These are phyloP conservation scores for Trachelipus rathkii DNA, from an alignment of 1,140 invertebrate genomes.

Conservation along the genomic window DNA sequence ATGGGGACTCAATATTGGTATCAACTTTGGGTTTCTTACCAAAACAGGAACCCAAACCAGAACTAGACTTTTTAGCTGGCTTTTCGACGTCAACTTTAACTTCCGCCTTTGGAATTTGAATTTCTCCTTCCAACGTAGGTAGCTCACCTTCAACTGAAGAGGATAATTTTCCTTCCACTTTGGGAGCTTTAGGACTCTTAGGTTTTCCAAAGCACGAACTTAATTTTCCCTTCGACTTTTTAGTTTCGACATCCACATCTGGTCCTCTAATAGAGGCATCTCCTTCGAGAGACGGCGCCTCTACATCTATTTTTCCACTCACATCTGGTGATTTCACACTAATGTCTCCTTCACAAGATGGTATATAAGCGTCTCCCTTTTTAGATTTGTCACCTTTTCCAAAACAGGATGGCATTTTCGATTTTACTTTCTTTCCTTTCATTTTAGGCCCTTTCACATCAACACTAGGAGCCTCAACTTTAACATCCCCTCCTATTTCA, in stretches of 20 bases:
- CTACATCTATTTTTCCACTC: neutral
- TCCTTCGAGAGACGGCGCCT: neutral
- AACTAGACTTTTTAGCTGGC: conserved; percentile 22
- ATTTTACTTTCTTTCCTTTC: conserved; percentile 9
- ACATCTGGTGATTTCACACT: conserved; percentile 21
- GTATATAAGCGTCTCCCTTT: neutral
- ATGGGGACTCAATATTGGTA: conserved; percentile 4
- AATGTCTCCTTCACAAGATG: conserved; percentile 2
- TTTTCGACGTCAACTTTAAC: conserved; percentile 24
- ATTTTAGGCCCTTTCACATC: neutral
- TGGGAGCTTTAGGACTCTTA: conserved; percentile 18
- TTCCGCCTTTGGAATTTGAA: conserved; percentile 3
- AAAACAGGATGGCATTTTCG: neutral
- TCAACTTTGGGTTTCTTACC: conserved; percentile 19
- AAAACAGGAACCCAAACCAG: conserved; percentile 33
- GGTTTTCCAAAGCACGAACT: conserved; percentile 38
- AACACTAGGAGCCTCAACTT: no score
- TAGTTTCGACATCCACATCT: conserved; percentile 24
- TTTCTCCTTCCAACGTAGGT: conserved; percentile 20
- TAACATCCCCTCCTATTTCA: no score
- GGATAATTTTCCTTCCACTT: conserved; percentile 27
- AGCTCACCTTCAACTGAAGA: conserved; percentile 22
- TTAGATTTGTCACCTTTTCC: neutral
- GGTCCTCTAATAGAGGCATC: conserved; percentile 18
- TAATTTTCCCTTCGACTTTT: conserved; percentile 30